Percentiles rank a stretch among this genome's conserved stretches.
phyloP scores from a whole-genome alignment of 2,888 invertebrate genomes.

The Sceliomorpha sp. region DNA sequence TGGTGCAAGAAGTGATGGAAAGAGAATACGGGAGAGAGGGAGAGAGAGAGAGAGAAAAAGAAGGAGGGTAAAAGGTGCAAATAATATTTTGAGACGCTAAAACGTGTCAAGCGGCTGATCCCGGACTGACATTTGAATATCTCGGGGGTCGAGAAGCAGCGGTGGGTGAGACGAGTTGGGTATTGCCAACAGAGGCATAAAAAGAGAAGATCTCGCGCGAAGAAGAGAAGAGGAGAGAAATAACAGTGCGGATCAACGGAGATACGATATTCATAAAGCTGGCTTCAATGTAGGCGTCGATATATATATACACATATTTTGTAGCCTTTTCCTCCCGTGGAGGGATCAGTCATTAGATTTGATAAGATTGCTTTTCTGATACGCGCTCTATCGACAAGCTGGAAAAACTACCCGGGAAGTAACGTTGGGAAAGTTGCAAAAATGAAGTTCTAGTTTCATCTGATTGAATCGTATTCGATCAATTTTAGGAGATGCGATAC shows the following conservation, averaged over 20 bases:
- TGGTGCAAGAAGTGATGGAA: constrained; percentile 3
- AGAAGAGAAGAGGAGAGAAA: neutral
- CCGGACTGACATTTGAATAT: constrained; percentile 65
- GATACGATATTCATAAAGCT: constrained; percentile 71
- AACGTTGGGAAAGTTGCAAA: too few relatives aligned
- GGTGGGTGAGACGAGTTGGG: constrained; percentile 26
- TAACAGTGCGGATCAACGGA: constrained; percentile 24
- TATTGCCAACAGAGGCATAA: constrained; percentile 12
- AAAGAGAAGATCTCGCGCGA: constrained; percentile 6
- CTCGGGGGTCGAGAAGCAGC: constrained; percentile 29
- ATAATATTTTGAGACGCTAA: constrained; percentile 79
- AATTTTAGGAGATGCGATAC: too few relatives aligned
- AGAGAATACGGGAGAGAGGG: too few relatives aligned
- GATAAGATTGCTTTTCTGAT: too few relatives aligned
- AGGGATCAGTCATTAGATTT: too few relatives aligned
- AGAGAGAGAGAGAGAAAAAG: neutral
- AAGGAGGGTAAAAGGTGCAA: constrained; percentile 62
- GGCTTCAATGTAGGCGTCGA: neutral
- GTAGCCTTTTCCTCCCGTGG: too few relatives aligned
- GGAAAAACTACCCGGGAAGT: too few relatives aligned
- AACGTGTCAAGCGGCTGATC: constrained; percentile 79
- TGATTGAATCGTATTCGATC: too few relatives aligned
- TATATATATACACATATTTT: constrained; percentile 1
- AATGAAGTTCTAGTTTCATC: too few relatives aligned
- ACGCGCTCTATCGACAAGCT: too few relatives aligned